A percentile compares a stretch with the other conserved stretches of the same genome.
Evolutionary conservation across 2,888 invertebrate genomes (phyloP).

Genomic region (Villa cingulata): DNA sequence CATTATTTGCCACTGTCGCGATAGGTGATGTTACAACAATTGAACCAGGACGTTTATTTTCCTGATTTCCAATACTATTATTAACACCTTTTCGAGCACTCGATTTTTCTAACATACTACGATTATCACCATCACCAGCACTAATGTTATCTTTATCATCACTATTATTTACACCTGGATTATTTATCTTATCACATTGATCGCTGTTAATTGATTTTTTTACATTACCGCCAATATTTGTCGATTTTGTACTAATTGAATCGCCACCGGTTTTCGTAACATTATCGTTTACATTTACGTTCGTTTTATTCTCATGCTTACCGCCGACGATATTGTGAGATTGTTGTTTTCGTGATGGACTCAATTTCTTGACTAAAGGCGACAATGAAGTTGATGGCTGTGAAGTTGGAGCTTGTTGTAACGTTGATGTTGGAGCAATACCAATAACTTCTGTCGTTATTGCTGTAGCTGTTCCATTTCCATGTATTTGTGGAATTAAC

Average conservation of each 20-base stretch:
- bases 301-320: constrained; percentile 2
- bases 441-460: constrained; percentile 11
- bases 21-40: not conserved
- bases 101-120: constrained; percentile 3
- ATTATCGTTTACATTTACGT: not conserved
- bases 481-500: constrained; percentile 11
- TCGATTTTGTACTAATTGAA: not conserved
- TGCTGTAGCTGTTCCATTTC: constrained; percentile 25
- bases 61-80: constrained; percentile 41
- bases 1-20: not conserved
- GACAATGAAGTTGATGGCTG: constrained; percentile 1
- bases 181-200: not conserved
- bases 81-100: not conserved
- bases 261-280: constrained; percentile 3
- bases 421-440: not conserved
- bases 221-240: constrained; percentile 1
- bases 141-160: not conserved
- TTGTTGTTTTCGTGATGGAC: constrained; percentile 24
- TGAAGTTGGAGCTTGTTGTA: not conserved
- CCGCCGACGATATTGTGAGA: constrained; percentile 10
- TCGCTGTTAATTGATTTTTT: constrained; percentile 6
- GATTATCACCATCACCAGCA: constrained; percentile 42
- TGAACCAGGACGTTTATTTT: constrained; percentile 38
- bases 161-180: not conserved
- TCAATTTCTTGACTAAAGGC: constrained; percentile 26